phyloP scores from a whole-genome alignment of 2,888 invertebrate species.

The Rhimphoctona megacephalus region DNA sequence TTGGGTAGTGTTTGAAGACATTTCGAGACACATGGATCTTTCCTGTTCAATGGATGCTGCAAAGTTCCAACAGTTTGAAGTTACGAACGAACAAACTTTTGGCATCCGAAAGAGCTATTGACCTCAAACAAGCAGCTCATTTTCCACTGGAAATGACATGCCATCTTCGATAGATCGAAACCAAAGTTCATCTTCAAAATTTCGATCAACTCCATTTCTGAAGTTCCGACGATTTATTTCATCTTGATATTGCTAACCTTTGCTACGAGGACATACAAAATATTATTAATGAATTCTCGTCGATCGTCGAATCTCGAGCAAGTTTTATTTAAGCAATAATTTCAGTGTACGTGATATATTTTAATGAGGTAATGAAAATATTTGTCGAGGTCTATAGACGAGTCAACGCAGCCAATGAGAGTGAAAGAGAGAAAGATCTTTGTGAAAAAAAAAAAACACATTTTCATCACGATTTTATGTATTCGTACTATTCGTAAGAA shows the following conservation, averaged over 20 bases:
- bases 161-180: background rate
- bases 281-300: background rate
- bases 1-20: background rate
- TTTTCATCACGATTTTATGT: conserved; percentile 10
- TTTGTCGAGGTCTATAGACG: background rate
- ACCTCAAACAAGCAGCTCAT: conserved; percentile 20
- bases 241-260: background rate
- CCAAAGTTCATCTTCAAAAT: background rate
- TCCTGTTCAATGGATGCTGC: background rate
- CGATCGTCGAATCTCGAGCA: background rate
- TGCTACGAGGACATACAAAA: background rate
- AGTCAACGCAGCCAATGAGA: background rate
- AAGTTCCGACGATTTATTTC: background rate
- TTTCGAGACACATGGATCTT: background rate
- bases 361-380: background rate
- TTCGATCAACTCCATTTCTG: conserved; percentile 18
- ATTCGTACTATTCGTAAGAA: background rate
- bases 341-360: background rate
- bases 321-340: background rate
- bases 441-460: background rate
- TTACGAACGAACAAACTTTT: conserved; percentile 19
- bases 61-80: conserved; percentile 10
- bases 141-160: conserved; percentile 17
- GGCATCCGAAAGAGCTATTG: background rate
- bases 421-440: background rate